Percentiles rank a stretch among this genome's conserved stretches.
phyloP scores from a whole-genome alignment of 2,797 vertebrate genomes.

The Hirundo rustica region DNA sequence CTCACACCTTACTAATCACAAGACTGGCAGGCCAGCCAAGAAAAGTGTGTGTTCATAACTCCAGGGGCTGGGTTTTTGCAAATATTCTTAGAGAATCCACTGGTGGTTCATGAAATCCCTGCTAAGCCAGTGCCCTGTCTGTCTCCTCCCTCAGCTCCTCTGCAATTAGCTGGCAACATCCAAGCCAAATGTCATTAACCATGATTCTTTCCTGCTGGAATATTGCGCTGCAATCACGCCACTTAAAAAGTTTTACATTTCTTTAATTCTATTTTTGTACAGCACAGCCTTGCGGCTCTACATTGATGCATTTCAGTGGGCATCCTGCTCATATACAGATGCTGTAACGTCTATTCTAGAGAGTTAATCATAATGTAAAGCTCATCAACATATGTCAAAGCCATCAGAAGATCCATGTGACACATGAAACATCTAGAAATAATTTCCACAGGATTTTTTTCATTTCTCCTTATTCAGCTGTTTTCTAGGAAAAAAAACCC shows the following conservation, averaged over 20 bases:
- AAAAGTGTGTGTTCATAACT: not conserved
- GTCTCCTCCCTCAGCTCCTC: not conserved
- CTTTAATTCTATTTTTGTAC: not conserved
- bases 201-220: not conserved
- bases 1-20: not conserved
- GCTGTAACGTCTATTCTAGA: not conserved
- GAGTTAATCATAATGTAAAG: not conserved
- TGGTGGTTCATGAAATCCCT: not conserved
- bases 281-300: not conserved
- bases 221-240: not conserved
- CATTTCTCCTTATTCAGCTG: not conserved
- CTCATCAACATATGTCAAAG: conserved; percentile 12
- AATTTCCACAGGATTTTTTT: not conserved
- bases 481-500: not conserved
- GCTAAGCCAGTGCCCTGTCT: not conserved
- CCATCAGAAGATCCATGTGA: not conserved
- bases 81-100: not conserved
- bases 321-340: not conserved
- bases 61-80: not conserved
- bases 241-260: not conserved
- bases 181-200: not conserved
- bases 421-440: not conserved
- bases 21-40: not conserved
- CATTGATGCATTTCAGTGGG: not conserved
- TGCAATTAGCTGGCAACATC: not conserved